phyloP scores from a whole-genome alignment of 2,797 vertebrate genomes.

The Sebastes steindachneri region DNA sequence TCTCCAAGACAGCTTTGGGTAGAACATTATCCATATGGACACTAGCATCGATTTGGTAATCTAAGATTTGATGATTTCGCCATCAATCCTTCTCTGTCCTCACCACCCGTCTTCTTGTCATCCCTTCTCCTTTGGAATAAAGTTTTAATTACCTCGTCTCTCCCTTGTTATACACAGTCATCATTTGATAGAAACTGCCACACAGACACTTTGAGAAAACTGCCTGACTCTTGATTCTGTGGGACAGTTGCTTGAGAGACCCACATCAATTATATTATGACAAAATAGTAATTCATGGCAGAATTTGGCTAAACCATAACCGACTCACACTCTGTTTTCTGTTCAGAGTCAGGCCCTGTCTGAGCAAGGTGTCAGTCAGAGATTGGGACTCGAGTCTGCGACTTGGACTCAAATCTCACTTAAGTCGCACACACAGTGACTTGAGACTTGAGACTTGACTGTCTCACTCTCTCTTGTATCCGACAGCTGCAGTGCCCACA shows the following conservation, averaged over 20 bases:
- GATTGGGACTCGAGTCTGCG: too few relatives aligned
- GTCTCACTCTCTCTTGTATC: too few relatives aligned
- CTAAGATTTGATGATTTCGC: neutral
- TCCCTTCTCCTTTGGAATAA: neutral
- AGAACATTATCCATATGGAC: conserved; percentile 5
- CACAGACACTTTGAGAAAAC: conserved; percentile 3
- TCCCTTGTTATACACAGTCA: neutral
- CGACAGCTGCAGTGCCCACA: too few relatives aligned
- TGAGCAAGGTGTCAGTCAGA: neutral
- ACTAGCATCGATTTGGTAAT: neutral
- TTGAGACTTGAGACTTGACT: too few relatives aligned
- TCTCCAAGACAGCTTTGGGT: neutral
- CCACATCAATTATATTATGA: neutral
- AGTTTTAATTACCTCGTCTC: neutral
- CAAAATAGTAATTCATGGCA: neutral
- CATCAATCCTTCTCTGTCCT: neutral
- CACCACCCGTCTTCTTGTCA: neutral
- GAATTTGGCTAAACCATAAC: neutral
- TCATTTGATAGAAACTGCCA: conserved; percentile 27
- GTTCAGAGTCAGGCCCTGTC: neutral
- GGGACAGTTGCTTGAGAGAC: neutral
- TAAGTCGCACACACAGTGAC: too few relatives aligned
- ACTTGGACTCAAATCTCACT: too few relatives aligned
- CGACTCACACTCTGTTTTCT: neutral
- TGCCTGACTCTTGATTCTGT: conserved; percentile 5